A percentile compares a stretch with the other conserved stretches of the same genome.
Evolutionary conservation across 1,140 invertebrate species (phyloP).

Genomic region (Sycophaga agraensis): DNA sequence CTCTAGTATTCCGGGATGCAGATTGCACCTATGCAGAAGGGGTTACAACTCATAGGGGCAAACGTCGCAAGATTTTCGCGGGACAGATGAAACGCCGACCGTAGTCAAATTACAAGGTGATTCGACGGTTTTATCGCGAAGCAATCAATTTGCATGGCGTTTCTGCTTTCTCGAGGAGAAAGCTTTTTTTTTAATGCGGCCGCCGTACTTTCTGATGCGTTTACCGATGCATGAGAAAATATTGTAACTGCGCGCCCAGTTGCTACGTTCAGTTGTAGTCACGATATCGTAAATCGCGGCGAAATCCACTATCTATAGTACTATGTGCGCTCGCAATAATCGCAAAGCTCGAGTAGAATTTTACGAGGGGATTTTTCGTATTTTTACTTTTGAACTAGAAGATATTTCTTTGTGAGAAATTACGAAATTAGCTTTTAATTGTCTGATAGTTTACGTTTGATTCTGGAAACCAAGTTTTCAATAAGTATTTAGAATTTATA

Average conservation of each 20-base stretch:
- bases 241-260: not conserved
- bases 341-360: not conserved
- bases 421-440: too few relatives aligned
- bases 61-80: not conserved
- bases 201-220: slow-evolving; percentile 12
- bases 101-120: too few relatives aligned
- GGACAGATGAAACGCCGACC: too few relatives aligned
- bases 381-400: too few relatives aligned
- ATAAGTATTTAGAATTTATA: too few relatives aligned
- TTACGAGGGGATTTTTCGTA: too few relatives aligned
- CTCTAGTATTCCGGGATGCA: not conserved
- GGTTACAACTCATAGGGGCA: not conserved
- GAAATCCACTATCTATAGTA: not conserved
- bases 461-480: too few relatives aligned
- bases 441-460: too few relatives aligned
- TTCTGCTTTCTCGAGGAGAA: slow-evolving; percentile 25
- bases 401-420: too few relatives aligned
- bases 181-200: slow-evolving; percentile 22
- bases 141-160: not conserved
- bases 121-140: not conserved
- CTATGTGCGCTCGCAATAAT: not conserved
- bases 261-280: not conserved
- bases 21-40: not conserved
- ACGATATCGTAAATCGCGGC: not conserved
- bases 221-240: not conserved